phyloP scores from a whole-genome alignment of 1,140 invertebrate species.

The Elymnias hypermnestra region DNA sequence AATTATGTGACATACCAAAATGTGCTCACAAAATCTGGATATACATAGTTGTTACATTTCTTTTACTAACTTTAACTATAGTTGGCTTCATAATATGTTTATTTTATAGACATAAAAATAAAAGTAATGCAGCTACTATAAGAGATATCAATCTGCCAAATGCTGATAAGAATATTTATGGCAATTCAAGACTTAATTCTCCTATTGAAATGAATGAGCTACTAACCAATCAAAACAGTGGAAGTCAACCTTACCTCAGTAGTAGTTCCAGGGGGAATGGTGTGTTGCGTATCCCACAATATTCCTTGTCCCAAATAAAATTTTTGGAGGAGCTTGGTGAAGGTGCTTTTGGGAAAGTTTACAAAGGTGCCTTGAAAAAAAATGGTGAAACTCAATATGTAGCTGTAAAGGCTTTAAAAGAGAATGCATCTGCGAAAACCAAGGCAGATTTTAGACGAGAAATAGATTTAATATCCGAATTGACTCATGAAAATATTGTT shows the following conservation, averaged over 20 bases:
- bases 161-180: conserved; percentile 88
- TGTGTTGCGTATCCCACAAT: conserved; percentile 82
- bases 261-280: conserved; percentile 76
- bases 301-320: conserved; percentile 85
- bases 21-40: conserved; percentile 84
- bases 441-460: conserved; percentile 93
- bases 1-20: conserved; percentile 89
- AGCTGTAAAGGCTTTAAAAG: conserved; percentile 96
- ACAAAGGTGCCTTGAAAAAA: conserved; percentile 92
- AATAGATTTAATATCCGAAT: conserved; percentile 94
- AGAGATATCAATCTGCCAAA: conserved; percentile 81
- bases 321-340: conserved; percentile 97
- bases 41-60: conserved; percentile 75
- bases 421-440: conserved; percentile 93
- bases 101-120: conserved; percentile 75
- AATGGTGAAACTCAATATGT: conserved; percentile 85
- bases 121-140: conserved; percentile 77
- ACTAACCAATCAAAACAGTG: conserved; percentile 77
- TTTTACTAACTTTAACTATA: conserved; percentile 50
- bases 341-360: conserved; percentile 97
- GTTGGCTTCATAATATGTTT: conserved; percentile 62
- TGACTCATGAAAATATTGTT: conserved; percentile 97
- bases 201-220: conserved; percentile 88
- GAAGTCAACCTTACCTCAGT: conserved; percentile 70
- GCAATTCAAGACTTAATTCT: conserved; percentile 79